Base-by-base conservation (phyloP, 2,888 invertebrate species). In the Oxystoma pomonae region DNA sequence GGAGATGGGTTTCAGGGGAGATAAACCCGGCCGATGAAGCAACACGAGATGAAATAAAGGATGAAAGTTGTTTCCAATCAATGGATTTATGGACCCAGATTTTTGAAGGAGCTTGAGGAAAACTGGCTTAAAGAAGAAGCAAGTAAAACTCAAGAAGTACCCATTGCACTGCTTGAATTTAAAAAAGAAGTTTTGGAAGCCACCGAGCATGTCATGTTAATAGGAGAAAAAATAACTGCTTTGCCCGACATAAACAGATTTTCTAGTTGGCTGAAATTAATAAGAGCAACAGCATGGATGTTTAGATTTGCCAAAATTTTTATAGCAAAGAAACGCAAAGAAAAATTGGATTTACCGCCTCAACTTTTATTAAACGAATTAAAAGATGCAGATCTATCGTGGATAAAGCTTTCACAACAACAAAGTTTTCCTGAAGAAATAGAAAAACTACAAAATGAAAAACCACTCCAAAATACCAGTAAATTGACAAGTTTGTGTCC, bases 371-470 rank as follows among this genome's bases (percentile, higher is more conserved):
- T 35, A 7, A 35, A 35, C 3, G 35, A 35, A 35, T 7, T 35
- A 12, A 35, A 3, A 35, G 35, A 35, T 7, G 35, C 12, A 35
- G 35, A 35, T 35, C 5, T 35, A 19, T 1, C 1, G 16, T 17
- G 55, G 63, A 16, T 17, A 61, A 68, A 55, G 60, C 65, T 17
- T 66, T 19, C 51, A 7, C 59, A 59, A 49, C 2, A 50, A 18
- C 49, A 49, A 59, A 19, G 9, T n/a, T 59, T 59, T 51, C 20
- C 5, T 3, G 16, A 50, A 59, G 59, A 58, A n/a, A 35, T 35
- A 35, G 35, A 35, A 35, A 58, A 50, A 20, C 53, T 53, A 16
- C 12, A 51, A 51, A 59, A 17, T 19, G 50, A 50, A 5, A 59
- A 51, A 16, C 50, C 50, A 16, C 22, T 53, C n/a, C 19, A 18